These are phyloP conservation scores for Coturnix japonica DNA, from an alignment of 2,113 vertebrate genomes.

Conservation along the genomic window DNA sequence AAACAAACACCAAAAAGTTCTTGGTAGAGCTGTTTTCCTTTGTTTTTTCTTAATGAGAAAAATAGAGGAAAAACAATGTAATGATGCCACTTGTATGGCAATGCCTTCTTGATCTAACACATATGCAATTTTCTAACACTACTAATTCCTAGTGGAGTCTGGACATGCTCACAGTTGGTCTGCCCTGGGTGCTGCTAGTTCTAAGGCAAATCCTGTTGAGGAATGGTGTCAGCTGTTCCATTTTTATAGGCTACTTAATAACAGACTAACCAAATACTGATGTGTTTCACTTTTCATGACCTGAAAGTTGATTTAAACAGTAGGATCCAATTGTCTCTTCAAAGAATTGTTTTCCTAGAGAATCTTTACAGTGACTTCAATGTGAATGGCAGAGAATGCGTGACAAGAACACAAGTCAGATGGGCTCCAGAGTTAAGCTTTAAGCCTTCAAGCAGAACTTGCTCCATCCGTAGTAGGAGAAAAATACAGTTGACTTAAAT, in stretches of 20 bases:
- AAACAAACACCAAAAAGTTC: slow-evolving; percentile 39
- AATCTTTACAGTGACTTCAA: slow-evolving; percentile 43
- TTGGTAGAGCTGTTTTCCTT: slow-evolving; percentile 48
- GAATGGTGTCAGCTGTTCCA: background rate
- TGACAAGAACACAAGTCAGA: slow-evolving; percentile 65
- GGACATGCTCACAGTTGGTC: slow-evolving; percentile 62
- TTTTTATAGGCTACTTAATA: slow-evolving; percentile 44
- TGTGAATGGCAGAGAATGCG: slow-evolving; percentile 26
- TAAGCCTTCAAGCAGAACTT: slow-evolving; percentile 61
- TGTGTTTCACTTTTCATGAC: slow-evolving; percentile 62
- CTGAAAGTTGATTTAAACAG: slow-evolving; percentile 65
- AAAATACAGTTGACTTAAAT: slow-evolving; percentile 70
- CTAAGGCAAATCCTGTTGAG: slow-evolving; percentile 37
- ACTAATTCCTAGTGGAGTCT: slow-evolving; percentile 57
- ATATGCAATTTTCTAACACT: slow-evolving; percentile 73
- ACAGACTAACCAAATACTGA: slow-evolving; percentile 54
- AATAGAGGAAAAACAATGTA: slow-evolving; percentile 37
- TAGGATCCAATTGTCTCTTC: slow-evolving; percentile 39
- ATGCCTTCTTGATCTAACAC: slow-evolving; percentile 71
- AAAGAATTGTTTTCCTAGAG: slow-evolving; percentile 37
- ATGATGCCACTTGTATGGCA: slow-evolving; percentile 37
- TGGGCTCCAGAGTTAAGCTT: slow-evolving; percentile 62
- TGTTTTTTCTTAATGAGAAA: slow-evolving; percentile 45
- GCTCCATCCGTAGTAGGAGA: slow-evolving; percentile 58
- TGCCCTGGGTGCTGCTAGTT: slow-evolving; percentile 72